Evolutionary conservation across 2,888 invertebrate genomes (phyloP).

Genomic region (Melolontha melolontha): DNA sequence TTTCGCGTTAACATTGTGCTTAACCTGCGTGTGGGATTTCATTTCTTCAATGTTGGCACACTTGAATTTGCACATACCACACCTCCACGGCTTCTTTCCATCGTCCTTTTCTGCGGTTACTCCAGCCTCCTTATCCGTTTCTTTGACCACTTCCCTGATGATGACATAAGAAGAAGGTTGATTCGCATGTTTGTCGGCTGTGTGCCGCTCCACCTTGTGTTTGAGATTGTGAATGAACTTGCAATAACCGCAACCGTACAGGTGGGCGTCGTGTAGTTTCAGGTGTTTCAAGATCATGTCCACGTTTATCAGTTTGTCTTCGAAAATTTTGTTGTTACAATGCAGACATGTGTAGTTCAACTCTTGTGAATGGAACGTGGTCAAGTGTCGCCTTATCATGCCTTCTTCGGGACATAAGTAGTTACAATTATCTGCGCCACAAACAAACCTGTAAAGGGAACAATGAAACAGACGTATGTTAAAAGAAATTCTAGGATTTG

Average conservation of each 20-base stretch:
- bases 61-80: conserved; percentile 75
- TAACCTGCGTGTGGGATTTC: conserved; percentile 69
- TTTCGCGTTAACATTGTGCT: conserved; percentile 76
- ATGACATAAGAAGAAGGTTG: conserved; percentile 66
- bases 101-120: conserved; percentile 54
- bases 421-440: conserved; percentile 77
- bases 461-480: neutral
- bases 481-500: neutral
- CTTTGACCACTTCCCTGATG: conserved; percentile 63
- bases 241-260: conserved; percentile 82
- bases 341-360: conserved; percentile 73
- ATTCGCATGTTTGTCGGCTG: conserved; percentile 72
- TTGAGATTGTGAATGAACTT: conserved; percentile 74
- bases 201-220: conserved; percentile 75
- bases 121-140: conserved; percentile 52
- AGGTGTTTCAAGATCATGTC: conserved; percentile 79
- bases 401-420: conserved; percentile 79
- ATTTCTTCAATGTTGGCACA: conserved; percentile 73
- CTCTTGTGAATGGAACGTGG: conserved; percentile 75
- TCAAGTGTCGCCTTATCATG: conserved; percentile 79
- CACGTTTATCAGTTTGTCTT: conserved; percentile 66
- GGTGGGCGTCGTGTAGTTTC: conserved; percentile 77
- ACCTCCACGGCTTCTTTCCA: conserved; percentile 76
- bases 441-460: conserved; percentile 70
- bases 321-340: conserved; percentile 72